Evolutionary conservation across 2,113 vertebrate species (phyloP).

Genomic region (Hassar affinis): DNA sequence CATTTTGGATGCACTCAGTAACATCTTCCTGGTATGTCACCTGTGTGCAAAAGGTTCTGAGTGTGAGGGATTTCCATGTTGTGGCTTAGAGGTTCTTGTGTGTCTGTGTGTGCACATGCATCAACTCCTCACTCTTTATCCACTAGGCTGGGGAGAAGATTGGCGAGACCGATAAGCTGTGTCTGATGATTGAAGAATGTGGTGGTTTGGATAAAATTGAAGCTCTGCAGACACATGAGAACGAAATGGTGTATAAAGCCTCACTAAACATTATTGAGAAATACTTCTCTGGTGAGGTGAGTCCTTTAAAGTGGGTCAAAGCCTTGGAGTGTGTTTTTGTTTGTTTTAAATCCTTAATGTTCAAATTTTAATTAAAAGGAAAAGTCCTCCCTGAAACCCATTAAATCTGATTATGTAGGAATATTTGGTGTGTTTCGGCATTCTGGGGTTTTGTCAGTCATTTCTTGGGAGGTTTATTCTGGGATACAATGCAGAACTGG

Average conservation of each 20-base stretch:
- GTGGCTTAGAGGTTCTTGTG: background rate
- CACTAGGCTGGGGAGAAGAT: constrained; percentile 92
- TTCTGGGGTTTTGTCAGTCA: no score
- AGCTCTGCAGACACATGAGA: constrained; percentile 90
- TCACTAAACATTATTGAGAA: constrained; percentile 90
- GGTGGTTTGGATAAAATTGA: constrained; percentile 93
- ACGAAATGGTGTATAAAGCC: constrained; percentile 88
- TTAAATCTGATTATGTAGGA: background rate
- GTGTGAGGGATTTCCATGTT: background rate
- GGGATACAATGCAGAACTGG: background rate
- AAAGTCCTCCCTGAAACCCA: background rate
- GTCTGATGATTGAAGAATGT: constrained; percentile 92
- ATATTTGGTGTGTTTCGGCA: background rate
- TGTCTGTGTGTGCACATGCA: no score
- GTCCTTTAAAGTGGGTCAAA: constrained; percentile 27
- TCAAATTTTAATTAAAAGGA: background rate
- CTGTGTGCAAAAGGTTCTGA: background rate
- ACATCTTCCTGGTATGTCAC: constrained; percentile 86
- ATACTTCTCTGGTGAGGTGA: constrained; percentile 91
- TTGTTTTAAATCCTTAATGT: background rate
- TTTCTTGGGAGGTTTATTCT: no score
- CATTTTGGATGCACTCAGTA: constrained; percentile 90
- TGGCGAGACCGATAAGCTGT: constrained; percentile 87
- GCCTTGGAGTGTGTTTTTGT: background rate
- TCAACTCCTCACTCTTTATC: background rate